Evolutionary conservation across 1,140 invertebrate genomes (phyloP).

Genomic region (Whitmania pigra): DNA sequence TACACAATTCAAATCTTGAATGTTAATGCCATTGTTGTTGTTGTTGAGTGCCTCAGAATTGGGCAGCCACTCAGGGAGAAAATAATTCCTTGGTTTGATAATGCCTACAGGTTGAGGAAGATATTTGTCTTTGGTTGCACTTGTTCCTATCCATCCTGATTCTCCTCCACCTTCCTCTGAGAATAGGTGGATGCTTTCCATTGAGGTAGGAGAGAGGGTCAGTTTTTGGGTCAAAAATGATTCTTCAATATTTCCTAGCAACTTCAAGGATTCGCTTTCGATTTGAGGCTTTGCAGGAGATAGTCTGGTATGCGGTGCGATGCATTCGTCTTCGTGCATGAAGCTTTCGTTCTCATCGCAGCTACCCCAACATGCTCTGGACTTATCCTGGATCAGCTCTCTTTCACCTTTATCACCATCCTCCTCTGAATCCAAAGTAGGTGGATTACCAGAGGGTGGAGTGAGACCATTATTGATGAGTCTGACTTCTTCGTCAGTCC

Average conservation of each 20-base stretch:
- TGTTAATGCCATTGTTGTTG: neutral
- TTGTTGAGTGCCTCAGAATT: neutral
- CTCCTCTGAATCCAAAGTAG: slow-evolving; percentile 30
- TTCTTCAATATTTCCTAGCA: slow-evolving; percentile 49
- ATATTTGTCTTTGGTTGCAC: neutral
- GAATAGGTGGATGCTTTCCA: slow-evolving; percentile 74
- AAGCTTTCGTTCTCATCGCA: neutral
- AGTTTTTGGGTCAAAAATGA: slow-evolving; percentile 32
- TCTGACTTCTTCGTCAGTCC: slow-evolving; percentile 9
- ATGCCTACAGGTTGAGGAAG: no score
- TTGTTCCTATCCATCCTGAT: slow-evolving; percentile 57
- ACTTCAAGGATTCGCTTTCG: neutral
- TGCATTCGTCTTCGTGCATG: neutral
- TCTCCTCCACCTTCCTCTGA: slow-evolving; percentile 67
- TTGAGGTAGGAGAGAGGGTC: slow-evolving; percentile 36
- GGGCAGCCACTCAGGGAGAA: no score
- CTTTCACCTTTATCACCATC: neutral
- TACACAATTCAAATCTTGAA: neutral
- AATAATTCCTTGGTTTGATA: no score
- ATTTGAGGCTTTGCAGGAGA: neutral
- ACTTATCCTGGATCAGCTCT: slow-evolving; percentile 45
- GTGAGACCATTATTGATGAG: slow-evolving; percentile 5
- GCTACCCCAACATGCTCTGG: neutral
- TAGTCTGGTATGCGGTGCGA: neutral
- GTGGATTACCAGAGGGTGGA: slow-evolving; percentile 54